A percentile compares a stretch with the other conserved stretches of the same genome.
phyloP scores from a whole-genome alignment of 2,113 vertebrate species.

The Prietella phreatophila region DNA sequence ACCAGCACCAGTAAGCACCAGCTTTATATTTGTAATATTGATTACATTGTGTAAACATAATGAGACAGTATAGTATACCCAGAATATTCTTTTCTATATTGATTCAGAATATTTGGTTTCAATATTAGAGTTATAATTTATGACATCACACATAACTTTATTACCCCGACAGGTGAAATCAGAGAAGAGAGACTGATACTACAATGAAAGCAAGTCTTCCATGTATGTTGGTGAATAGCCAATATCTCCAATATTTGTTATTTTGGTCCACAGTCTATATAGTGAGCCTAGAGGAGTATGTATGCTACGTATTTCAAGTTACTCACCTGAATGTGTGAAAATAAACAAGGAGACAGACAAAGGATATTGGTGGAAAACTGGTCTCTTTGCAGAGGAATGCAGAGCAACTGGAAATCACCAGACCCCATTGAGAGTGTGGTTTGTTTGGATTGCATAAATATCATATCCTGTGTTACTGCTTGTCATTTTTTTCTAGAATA shows the following conservation, averaged over 20 bases:
- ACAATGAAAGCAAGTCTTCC: conserved; percentile 10
- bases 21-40: conserved; percentile 47
- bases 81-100: conserved; percentile 50
- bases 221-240: conserved; percentile 27
- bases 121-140: conserved; percentile 40
- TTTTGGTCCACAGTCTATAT: conserved; percentile 28
- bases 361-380: conserved; percentile 71
- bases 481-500: conserved; percentile 14
- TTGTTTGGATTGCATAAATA: conserved; percentile 21
- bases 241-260: conserved; percentile 27
- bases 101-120: conserved; percentile 53
- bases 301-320: conserved; percentile 79
- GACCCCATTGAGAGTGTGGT: conserved; percentile 42
- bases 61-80: conserved; percentile 23
- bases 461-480: not conserved
- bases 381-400: conserved; percentile 62
- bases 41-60: conserved; percentile 49
- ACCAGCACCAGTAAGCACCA: not conserved
- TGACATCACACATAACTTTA: conserved; percentile 51
- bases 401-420: conserved; percentile 62
- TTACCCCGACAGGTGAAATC: conserved; percentile 33
- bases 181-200: conserved; percentile 32
- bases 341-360: conserved; percentile 76
- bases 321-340: conserved; percentile 80
- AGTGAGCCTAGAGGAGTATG: conserved; percentile 18